phyloP scores from a whole-genome alignment of 2,888 invertebrate genomes.

The Leuctra nigra region DNA sequence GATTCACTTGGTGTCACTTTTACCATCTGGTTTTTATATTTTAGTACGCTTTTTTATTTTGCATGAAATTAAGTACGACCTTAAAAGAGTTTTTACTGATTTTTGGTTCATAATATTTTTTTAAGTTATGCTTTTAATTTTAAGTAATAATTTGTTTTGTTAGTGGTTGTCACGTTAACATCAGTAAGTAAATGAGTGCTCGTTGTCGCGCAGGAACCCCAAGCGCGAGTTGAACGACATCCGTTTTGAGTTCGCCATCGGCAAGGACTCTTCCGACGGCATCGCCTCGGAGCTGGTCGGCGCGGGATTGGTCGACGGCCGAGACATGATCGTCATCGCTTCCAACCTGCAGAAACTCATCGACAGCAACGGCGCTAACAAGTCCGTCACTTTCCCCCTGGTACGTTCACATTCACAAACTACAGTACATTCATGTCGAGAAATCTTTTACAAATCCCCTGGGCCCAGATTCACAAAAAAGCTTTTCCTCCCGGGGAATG shows the following conservation, averaged over 20 bases:
- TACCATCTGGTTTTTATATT: no score
- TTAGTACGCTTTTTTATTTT: no score
- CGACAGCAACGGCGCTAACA: conserved; percentile 57
- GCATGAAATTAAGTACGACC: no score
- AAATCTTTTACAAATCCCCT: no score
- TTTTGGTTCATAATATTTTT: no score
- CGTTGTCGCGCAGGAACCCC: conserved; percentile 58
- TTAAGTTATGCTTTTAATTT: no score
- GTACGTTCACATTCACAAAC: no score
- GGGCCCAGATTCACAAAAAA: no score
- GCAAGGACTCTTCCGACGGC: conserved; percentile 85
- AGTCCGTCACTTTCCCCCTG: conserved; percentile 83
- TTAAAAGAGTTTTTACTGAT: no score
- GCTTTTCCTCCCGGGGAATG: no score
- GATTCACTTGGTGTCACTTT: no score
- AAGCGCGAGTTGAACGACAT: conserved; percentile 93
- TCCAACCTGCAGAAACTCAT: conserved; percentile 87
- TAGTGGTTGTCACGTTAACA: neutral
- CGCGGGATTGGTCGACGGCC: conserved; percentile 87
- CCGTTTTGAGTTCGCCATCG: conserved; percentile 90
- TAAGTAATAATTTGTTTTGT: neutral
- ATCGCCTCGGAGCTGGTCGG: conserved; percentile 92
- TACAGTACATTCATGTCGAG: no score
- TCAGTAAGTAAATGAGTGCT: neutral
- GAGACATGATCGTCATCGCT: conserved; percentile 89